Base-by-base conservation (phyloP, 1,140 invertebrate genomes). In the Bombus pascuorum region DNA sequence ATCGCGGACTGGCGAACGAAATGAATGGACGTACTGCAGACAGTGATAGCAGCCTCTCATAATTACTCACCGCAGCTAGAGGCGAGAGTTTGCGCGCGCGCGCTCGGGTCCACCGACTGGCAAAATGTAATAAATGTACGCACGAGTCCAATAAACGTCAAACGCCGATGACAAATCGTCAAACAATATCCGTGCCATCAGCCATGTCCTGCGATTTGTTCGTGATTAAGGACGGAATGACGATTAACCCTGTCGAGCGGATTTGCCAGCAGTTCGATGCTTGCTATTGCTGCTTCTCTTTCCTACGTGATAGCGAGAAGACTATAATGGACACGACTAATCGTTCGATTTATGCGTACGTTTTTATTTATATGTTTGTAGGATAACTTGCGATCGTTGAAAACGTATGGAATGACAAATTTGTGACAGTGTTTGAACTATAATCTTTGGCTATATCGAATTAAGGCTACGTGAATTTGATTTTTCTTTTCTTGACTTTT, bases 51-150 rank as follows among this genome's bases (percentile, higher is more conserved):
- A 12, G 66, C 53, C 73, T 78, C 82, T 89, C 89, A 82, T 89
- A 89, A 90, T 90, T 90, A 90, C 79, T 85, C 78, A 74, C 78
- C 44, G 75, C 25, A 32, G 47, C 85, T 83, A 88, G 88, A 83
- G 73, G 81, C 71, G 22, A 53, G 74, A 59, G 32, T 37, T 22
- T 28, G 47, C 32, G 32, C 22, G 71, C 12, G 66, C 28, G 74
- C n/a, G 39, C 10, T 65, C 72, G 53, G 59, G 28, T 28, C n/a
- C 39, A 42, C n/a, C 39, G 39, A 72, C 68, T 72, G 10, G 73
- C 80, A 62, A 77, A 83, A 87, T 79, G 71, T 89, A 89, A 90
- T 90, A 90, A 90, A 90, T 87, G 88, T 87, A 78, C 89, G 85
- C 81, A 72, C 22, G 85, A 70, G 84, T 76, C 86, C 88, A 83